These are phyloP conservation scores for chimpanzee (Pan troglodytes) DNA, from an alignment of 2,113 vertebrate species.

Conservation along the genomic window NHGRI_mPanTro3-v2.1_pri NC_072420.2:16202501-16203000, in stretches of 20 bases:
- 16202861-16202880: not conserved
- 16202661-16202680: not conserved
- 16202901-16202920: not conserved
- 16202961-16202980: not conserved
- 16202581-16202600: not conserved
- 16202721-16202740: not conserved
- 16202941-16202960: not conserved
- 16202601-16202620: not conserved
- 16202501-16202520: not conserved
- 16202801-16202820: not conserved
- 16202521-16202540: not conserved
- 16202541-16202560: not conserved
- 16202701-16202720: not conserved
- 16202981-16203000: not conserved
- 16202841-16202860: not conserved
- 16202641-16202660: not conserved
- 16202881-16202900: not conserved
- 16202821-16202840: not conserved
- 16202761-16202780: not conserved
- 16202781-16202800: not conserved
- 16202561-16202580: not conserved
- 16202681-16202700: not conserved
- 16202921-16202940: not conserved
- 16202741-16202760: not conserved
- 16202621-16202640: conserved; percentile 17